Percentiles rank a stretch among this genome's conserved stretches.
These are phyloP conservation scores for Synchiropus splendidus DNA, from an alignment of 2,113 vertebrate genomes.

Conservation along the genomic window DNA sequence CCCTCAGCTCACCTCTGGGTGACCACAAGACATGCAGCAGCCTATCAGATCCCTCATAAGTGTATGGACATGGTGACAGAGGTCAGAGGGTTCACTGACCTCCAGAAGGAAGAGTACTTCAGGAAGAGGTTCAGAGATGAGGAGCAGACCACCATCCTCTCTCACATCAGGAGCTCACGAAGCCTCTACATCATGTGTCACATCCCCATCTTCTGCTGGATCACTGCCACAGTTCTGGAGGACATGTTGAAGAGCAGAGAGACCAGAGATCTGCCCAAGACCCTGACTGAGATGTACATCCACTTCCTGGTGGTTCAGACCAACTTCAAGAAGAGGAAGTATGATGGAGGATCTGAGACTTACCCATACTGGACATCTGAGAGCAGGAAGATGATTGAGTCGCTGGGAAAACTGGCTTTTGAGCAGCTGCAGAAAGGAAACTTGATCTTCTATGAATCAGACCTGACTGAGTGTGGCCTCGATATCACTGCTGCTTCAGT, in stretches of 20 bases:
- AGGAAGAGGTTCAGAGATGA: neutral
- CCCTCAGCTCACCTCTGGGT: constrained; percentile 1
- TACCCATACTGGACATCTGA: neutral
- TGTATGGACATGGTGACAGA: neutral
- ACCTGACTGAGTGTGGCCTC: neutral
- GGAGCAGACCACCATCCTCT: neutral
- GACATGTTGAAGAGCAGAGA: neutral
- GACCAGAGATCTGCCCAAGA: neutral
- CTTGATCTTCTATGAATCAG: neutral
- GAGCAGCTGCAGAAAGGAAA: neutral
- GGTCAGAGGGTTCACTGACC: neutral
- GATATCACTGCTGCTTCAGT: neutral
- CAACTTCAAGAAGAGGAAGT: neutral
- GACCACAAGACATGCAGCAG: neutral
- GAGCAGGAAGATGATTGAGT: neutral
- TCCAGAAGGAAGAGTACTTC: constrained; percentile 3
- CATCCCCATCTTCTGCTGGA: constrained; percentile 5
- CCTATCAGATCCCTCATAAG: neutral
- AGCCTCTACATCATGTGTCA: constrained; percentile 2
- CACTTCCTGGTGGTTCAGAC: neutral
- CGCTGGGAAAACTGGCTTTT: constrained; percentile 1
- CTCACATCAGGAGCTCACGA: neutral
- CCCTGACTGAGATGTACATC: constrained; percentile 1
- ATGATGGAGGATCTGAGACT: no score
- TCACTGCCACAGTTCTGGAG: neutral